Percentiles rank a stretch among this genome's conserved stretches.
Evolutionary conservation across 2,113 vertebrate species (phyloP).

Genomic region (Indri indri): DNA sequence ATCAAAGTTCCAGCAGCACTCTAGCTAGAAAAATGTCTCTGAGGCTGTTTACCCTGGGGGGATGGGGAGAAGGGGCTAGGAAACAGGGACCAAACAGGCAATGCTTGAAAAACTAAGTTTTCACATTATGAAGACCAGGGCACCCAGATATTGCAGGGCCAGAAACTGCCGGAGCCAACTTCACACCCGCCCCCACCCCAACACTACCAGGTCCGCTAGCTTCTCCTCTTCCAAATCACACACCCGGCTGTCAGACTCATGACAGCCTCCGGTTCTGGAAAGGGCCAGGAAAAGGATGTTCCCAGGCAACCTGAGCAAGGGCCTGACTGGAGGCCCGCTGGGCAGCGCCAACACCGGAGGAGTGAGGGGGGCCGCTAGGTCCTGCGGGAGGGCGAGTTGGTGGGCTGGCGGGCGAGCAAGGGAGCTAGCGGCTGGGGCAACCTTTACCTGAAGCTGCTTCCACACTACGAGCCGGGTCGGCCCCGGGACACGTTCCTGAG

Average conservation of each 20-base stretch:
- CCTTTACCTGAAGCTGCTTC: conserved; percentile 73
- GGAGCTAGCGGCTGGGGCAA: conserved; percentile 50
- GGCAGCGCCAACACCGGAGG: neutral
- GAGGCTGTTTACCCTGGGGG: neutral
- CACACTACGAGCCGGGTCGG: conserved; percentile 44
- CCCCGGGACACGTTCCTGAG: conserved; percentile 51
- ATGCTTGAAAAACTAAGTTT: conserved; percentile 30
- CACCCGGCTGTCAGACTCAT: conserved; percentile 34
- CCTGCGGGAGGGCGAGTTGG: neutral
- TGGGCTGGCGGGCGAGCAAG: neutral
- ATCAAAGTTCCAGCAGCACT: conserved; percentile 22
- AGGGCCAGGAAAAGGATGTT: conserved; percentile 10
- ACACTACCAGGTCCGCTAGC: neutral
- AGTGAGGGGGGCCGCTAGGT: neutral
- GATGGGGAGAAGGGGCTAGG: neutral
- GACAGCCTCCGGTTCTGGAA: neutral
- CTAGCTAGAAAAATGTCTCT: neutral
- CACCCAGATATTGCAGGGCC: neutral
- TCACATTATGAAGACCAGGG: neutral
- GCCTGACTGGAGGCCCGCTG: neutral
- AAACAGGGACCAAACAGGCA: neutral
- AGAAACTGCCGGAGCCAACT: neutral
- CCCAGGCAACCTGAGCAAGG: neutral
- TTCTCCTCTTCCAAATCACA: conserved; percentile 47
- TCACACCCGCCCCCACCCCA: neutral